These are phyloP conservation scores for Drosophila pegasa DNA, from an alignment of 2,888 invertebrate species.

Conservation along the genomic window DNA sequence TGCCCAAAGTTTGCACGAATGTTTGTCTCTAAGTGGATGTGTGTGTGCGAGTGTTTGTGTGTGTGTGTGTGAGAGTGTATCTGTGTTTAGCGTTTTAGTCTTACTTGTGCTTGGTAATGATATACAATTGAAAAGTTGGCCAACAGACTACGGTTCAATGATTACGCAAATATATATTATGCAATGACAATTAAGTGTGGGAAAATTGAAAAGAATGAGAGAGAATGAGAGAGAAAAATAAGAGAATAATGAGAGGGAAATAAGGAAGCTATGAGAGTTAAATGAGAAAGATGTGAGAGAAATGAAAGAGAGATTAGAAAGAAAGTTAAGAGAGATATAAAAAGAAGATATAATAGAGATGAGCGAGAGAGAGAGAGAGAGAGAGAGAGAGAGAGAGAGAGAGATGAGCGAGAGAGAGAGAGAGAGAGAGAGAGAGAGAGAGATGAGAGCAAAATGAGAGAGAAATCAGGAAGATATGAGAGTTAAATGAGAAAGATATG, in stretches of 20 bases:
- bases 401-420: neutral
- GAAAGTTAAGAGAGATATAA: no score
- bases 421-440: neutral
- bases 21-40: constrained; percentile 9
- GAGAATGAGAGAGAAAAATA: neutral
- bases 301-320: no score
- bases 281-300: no score
- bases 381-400: neutral
- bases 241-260: no score
- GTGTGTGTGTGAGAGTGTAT: constrained; percentile 29
- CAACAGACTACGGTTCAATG: constrained; percentile 33
- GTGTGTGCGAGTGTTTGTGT: constrained; percentile 15
- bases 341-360: no score
- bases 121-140: constrained; percentile 50
- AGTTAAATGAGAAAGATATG: no score
- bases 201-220: neutral
- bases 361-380: neutral
- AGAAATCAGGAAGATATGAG: no score
- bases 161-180: constrained; percentile 36
- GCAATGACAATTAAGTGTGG: constrained; percentile 5
- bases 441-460: neutral
- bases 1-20: constrained; percentile 21
- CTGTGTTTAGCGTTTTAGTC: constrained; percentile 49
- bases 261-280: no score
- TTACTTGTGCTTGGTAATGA: constrained; percentile 41